Base-by-base conservation (phyloP, 2,888 invertebrate genomes). In the Drosophila meridiana region DNA sequence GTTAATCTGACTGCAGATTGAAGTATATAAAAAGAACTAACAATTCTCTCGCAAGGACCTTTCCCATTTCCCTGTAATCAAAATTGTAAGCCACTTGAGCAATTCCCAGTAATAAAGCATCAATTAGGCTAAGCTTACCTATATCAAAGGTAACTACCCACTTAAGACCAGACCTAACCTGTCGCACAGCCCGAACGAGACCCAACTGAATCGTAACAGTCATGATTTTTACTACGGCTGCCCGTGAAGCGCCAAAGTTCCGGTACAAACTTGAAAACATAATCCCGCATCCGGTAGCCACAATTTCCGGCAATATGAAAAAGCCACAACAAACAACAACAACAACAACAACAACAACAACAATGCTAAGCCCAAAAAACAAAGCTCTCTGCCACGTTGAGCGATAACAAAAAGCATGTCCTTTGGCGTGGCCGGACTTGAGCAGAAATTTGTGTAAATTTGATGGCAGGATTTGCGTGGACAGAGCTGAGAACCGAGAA, bases 241-340 rank as follows among this genome's bases (percentile, higher is more conserved):
- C 45, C 62, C 71, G 78, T 71, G 69, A 78, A 76, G 70, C 78
- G 78, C 48, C 73, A 60, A 59, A 65, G 83, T 82, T 87, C 83
- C 84, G 75, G 75, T 84, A 72, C 81, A 84, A 84, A 83, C 85
- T 87, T 87, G 80, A 87, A 85, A 87, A 84, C 87, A 84, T 85
- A 84, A 86, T 87, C 81, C 87, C 78, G 61, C 85, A 77, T 87
- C 85, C 87, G 81, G 77, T 82, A 75, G 82, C 85, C 82, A 84
- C 85, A 84, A 87, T 85, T 85, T 85, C 85, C 87, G 85, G 85
- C 83, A 81, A 80, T 87, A 86, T 80, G 83, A 87, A 87, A 84
- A 84, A 81, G 75, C 87, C 80, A 80, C 84, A 84, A 66, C 69
- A 72, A 7, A 20, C 43, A 75, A 65, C 64, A 63, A 34, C 32